These are phyloP conservation scores for Rhincodon typus DNA, from an alignment of 2,797 vertebrate genomes.

Conservation along the genomic window DNA sequence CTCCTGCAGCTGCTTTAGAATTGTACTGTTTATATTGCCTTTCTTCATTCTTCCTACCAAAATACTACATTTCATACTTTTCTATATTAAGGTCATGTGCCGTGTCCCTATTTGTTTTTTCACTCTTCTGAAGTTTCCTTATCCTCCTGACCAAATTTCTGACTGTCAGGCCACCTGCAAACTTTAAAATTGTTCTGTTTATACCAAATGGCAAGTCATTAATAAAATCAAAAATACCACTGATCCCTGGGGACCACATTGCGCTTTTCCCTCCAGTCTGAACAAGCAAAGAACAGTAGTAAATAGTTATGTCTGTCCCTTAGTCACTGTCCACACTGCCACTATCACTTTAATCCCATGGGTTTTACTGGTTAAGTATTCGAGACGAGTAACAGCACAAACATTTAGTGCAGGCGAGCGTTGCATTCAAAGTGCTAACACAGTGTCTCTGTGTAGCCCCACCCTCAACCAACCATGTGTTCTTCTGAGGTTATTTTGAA, in stretches of 20 bases:
- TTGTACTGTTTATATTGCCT: not conserved
- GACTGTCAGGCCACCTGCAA: no score
- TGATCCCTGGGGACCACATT: not conserved
- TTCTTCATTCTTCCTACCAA: not conserved
- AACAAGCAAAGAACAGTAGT: no score
- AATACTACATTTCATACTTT: not conserved
- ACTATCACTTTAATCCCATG: not conserved
- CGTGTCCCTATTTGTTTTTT: not conserved
- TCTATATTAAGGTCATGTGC: not conserved
- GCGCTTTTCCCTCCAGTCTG: not conserved
- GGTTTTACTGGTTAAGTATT: not conserved
- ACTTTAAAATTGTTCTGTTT: no score
- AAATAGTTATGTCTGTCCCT: not conserved
- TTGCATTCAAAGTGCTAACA: not conserved
- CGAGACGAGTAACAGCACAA: not conserved
- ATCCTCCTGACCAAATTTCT: not conserved
- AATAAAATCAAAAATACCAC: not conserved
- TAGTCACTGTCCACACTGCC: not conserved
- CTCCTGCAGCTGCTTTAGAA: not conserved
- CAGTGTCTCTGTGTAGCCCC: not conserved
- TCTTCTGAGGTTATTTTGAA: not conserved
- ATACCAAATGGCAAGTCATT: not conserved
- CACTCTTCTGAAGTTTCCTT: not conserved
- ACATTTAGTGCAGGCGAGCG: not conserved
- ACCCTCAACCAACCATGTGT: not conserved